These are phyloP conservation scores for Panonychus citri DNA, from an alignment of 1,140 invertebrate genomes.

Conservation along the genomic window DNA sequence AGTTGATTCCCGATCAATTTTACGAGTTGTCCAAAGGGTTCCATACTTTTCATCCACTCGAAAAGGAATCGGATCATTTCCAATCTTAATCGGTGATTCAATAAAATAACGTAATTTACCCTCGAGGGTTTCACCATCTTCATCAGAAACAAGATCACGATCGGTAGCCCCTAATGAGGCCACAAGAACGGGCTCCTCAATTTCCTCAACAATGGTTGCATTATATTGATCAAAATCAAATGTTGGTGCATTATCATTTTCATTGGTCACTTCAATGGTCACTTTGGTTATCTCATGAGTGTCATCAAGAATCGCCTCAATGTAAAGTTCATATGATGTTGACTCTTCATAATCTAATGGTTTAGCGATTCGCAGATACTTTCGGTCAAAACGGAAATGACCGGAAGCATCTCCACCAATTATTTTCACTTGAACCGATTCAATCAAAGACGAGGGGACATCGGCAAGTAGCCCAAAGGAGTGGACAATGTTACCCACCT, in stretches of 20 bases:
- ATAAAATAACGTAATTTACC: constrained; percentile 55
- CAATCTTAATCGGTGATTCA: constrained; percentile 19
- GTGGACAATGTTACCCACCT: not conserved
- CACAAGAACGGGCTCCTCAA: constrained; percentile 49
- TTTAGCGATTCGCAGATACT: constrained; percentile 47
- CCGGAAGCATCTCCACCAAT: constrained; percentile 18
- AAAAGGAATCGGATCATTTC: constrained; percentile 39
- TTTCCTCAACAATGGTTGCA: constrained; percentile 58
- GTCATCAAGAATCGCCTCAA: constrained; percentile 53
- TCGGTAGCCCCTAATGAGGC: constrained; percentile 55
- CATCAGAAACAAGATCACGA: constrained; percentile 23
- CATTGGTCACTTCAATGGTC: constrained; percentile 61
- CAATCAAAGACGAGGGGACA: no score
- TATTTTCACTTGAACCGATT: constrained; percentile 17
- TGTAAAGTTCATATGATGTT: constrained; percentile 48
- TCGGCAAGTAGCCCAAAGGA: not conserved
- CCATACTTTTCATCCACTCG: constrained; percentile 52
- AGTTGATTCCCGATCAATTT: constrained; percentile 50
- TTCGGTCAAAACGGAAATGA: constrained; percentile 20
- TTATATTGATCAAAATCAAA: constrained; percentile 46
- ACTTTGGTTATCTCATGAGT: constrained; percentile 26
- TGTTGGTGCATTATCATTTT: constrained; percentile 68
- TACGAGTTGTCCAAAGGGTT: constrained; percentile 54
- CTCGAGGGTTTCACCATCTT: constrained; percentile 41
- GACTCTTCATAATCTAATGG: constrained; percentile 67